Evolutionary conservation across 1,140 invertebrate genomes (phyloP), one percentile per base, ranked within the genome.

Genomic region (Ceratosolen fusciceps): DNA sequence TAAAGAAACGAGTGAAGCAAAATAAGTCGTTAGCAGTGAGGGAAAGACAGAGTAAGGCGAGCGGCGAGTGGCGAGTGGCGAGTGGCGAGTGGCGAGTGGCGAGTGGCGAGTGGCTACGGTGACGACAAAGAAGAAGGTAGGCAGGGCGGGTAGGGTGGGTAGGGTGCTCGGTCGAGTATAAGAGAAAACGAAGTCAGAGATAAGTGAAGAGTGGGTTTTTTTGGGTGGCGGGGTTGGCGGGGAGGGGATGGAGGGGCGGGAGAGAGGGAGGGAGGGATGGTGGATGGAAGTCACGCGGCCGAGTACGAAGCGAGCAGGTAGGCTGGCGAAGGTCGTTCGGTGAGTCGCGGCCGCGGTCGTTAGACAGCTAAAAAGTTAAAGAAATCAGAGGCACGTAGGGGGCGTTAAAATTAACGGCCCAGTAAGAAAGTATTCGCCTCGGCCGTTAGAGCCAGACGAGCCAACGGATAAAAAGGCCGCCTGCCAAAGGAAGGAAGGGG

Each of bases 361-460:
- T 21, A 34, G 37, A 47, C 68, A 58, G 77, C 31, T 79, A 79
- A 83, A 78, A 86, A 86, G 85, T 86, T 85, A 81, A 84, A 86
- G 84, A 88, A 89, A 90, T 86, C 87, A 83, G 82, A 82, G 83
- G 81, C 88, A 89, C 89, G 88, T 90, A 88, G 81, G 67, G 72
- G 60, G 75, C 86, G 86, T 90, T 90, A 90, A 90, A 90, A 90
- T 90, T 90, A 90, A 90, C 89, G 86, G 84, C 84, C 82, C 71
- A 81, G 86, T 90, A 87, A 90, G 87, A 87, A 89, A 89, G 88
- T 89, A 89, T 86, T n/a, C 84, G 85, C 49, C 37, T 34, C 5
- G 29, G 19, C n/a, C 12, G 9, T 16, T 26, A 31, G 34, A 9
- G n/a, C 37, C 0, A n/a, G 39, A 2, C 67, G 19, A 70, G 31